Percentiles rank a stretch among this genome's conserved stretches.
Evolutionary conservation across 2,888 invertebrate species (phyloP).

Genomic region (Calephelis perditalis): DNA sequence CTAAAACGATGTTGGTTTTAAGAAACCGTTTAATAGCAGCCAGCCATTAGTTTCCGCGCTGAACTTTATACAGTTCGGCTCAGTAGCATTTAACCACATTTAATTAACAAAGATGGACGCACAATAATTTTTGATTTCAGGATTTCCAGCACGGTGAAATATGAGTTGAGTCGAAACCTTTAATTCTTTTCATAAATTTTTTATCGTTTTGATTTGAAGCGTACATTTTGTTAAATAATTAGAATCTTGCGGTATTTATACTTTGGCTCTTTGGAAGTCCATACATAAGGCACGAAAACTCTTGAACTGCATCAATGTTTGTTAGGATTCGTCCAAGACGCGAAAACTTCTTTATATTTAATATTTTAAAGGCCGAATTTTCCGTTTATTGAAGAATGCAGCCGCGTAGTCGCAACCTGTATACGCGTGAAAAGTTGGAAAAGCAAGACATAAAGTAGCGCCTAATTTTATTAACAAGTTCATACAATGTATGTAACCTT

Average conservation of each 20-base stretch:
- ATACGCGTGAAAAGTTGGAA: background rate
- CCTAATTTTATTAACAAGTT: background rate
- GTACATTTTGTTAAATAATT: slow-evolving; percentile 17
- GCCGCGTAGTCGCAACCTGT: background rate
- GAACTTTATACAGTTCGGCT: slow-evolving; percentile 30
- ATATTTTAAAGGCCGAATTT: background rate
- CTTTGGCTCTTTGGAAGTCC: no score
- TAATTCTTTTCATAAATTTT: slow-evolving; percentile 23
- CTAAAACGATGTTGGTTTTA: slow-evolving; percentile 25
- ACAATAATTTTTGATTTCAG: slow-evolving; percentile 31
- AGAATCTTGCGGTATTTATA: background rate
- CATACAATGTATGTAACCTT: background rate
- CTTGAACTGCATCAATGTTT: no score
- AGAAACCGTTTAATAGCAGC: slow-evolving; percentile 25
- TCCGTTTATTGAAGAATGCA: background rate
- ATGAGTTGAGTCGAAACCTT: slow-evolving; percentile 22
- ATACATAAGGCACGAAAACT: no score
- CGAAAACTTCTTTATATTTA: background rate
- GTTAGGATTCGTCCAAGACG: background rate
- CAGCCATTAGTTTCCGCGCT: slow-evolving; percentile 31
- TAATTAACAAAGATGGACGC: slow-evolving; percentile 35
- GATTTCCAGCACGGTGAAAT: slow-evolving; percentile 26
- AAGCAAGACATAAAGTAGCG: background rate
- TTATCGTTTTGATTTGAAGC: slow-evolving; percentile 8
- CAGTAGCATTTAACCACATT: slow-evolving; percentile 21